Base-by-base conservation (phyloP, 1,140 invertebrate genomes). In the Drosophila obscura region DNA sequence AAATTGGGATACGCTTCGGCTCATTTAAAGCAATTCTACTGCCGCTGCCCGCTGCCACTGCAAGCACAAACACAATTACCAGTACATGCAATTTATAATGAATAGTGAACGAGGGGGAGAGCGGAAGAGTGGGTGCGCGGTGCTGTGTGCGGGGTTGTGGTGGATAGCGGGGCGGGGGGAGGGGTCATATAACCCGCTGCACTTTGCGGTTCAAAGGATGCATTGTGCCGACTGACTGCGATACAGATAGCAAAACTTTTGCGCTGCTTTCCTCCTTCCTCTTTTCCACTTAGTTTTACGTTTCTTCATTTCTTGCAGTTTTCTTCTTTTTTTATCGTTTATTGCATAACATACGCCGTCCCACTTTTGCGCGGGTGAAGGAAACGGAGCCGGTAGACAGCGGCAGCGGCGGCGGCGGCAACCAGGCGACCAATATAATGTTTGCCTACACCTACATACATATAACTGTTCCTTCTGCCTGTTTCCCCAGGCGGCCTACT, bases 121-220 rank as follows among this genome's bases (percentile, higher is more conserved):
- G 45, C n/a, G 48, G 45, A 16, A 19, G 19, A 19, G 11, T 35
- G 46, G 13, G 16, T 19, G 19, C 9, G 24, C 6, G 6, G 2
- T 1, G 39, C 6, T 19, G 19, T 19, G 19, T 19, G 19, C 19
- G 0, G 7, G 15, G 51, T 39, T 39, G 13, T 39, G 3, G 22
- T 26, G 7, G 4, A 39, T 8, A 15, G 24, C 0, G 1, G 1
- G 16, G 35, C 7, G 2, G 8, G 16, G 11, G 43, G 67, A 39
- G 43, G 56, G 69, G 64, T 53, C 51, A 69, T 73, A 72, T 73
- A 72, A 61, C 56, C 67, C 57, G 61, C 61, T 85, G 82, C 79
- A 82, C 78, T 87, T 88, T 87, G 83, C 83, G 83, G 71, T 87
- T 87, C 83, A 87, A 87, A 87, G 83, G 83, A 88, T 83, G 82